A percentile compares a stretch with the other conserved stretches of the same genome.
Evolutionary conservation across 2,113 vertebrate genomes (phyloP).

Genomic region (Willisornis vidua): DNA sequence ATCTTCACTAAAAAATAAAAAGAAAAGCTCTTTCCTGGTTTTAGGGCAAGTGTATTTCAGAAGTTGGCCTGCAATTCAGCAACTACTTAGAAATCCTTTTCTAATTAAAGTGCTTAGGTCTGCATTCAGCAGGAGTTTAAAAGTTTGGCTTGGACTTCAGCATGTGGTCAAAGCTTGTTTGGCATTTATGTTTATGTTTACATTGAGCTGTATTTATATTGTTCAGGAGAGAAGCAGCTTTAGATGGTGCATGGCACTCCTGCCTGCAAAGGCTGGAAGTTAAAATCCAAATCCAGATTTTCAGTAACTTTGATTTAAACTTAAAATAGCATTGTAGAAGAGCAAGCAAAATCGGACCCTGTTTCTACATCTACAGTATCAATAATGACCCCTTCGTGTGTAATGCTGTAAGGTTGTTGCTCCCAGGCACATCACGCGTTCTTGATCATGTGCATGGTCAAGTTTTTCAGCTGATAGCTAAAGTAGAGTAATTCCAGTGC

Average conservation of each 20-base stretch:
- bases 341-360: neutral
- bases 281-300: neutral
- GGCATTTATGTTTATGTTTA: neutral
- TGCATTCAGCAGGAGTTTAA: neutral
- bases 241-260: neutral
- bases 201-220: neutral
- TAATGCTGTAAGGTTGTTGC: neutral
- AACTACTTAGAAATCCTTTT: neutral
- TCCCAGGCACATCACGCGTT: neutral
- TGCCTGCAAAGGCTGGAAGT: neutral
- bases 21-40: neutral
- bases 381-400: neutral
- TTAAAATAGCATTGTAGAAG: neutral
- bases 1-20: neutral
- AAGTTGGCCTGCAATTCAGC: neutral
- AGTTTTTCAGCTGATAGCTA: neutral
- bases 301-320: neutral
- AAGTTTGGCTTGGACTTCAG: neutral
- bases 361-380: neutral
- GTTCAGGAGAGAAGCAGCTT: neutral
- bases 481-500: neutral
- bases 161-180: neutral
- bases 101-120: neutral
- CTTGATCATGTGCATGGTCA: accelerated
- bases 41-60: neutral